Conservation (phyloP, 2,797 vertebrate species). For the Galaxias olidus region DNA sequence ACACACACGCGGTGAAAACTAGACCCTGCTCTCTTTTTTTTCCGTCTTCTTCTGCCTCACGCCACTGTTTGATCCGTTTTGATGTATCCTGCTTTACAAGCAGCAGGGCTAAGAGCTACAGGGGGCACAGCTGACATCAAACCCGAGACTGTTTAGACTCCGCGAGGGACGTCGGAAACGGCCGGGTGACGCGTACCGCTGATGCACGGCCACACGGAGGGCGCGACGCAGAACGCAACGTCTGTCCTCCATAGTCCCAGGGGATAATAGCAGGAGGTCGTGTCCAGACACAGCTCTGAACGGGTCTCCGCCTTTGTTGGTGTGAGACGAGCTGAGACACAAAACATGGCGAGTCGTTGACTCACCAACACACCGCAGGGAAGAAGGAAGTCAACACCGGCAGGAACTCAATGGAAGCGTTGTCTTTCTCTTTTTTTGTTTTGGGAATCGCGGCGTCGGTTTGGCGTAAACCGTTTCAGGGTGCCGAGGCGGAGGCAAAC, state of each 20-base stretch:
- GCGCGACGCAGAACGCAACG: neutral
- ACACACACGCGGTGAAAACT: slow-evolving; percentile 43
- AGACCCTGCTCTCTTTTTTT: slow-evolving; percentile 20
- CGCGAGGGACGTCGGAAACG: too few species aligned
- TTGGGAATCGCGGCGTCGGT: slow-evolving; percentile 13
- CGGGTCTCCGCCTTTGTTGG: slow-evolving; percentile 48
- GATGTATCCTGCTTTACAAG: slow-evolving; percentile 33
- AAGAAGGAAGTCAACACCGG: slow-evolving; percentile 38
- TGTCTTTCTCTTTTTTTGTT: too few species aligned
- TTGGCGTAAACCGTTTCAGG: slow-evolving; percentile 21
- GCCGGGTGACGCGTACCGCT: too few species aligned
- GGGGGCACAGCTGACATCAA: slow-evolving; percentile 41
- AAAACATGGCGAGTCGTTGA: slow-evolving; percentile 46
- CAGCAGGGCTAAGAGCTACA: slow-evolving; percentile 20
- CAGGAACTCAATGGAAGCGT: slow-evolving; percentile 34
- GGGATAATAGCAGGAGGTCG: too few species aligned
- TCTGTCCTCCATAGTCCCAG: too few species aligned
- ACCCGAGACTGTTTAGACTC: slow-evolving; percentile 32
- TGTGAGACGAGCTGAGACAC: slow-evolving; percentile 33
- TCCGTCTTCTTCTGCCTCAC: slow-evolving; percentile 20
- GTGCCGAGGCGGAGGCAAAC: slow-evolving; percentile 20
- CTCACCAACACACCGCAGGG: slow-evolving; percentile 47
- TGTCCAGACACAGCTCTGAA: slow-evolving; percentile 29
- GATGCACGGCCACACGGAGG: neutral
- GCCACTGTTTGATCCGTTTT: slow-evolving; percentile 19